Evolutionary conservation across 1,140 invertebrate species (phyloP).

Genomic region (Rhysida immarginata): DNA sequence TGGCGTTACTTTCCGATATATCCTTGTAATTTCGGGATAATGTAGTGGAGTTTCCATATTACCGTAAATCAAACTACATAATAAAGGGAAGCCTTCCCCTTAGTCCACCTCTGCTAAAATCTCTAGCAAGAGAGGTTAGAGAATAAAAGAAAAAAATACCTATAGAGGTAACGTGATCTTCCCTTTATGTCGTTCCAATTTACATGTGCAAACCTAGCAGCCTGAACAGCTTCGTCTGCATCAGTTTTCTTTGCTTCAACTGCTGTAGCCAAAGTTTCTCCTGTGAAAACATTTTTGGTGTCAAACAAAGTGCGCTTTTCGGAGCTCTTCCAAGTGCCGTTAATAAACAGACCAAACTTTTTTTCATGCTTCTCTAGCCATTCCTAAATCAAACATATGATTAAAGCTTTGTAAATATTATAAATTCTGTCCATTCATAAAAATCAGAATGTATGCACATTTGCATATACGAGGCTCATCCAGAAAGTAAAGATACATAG

Average conservation of each 20-base stretch:
- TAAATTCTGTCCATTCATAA: no score
- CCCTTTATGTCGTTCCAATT: constrained; percentile 30
- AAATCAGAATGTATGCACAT: no score
- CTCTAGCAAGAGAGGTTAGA: background rate
- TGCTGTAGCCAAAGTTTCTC: background rate
- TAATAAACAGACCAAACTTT: background rate
- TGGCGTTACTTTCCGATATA: background rate
- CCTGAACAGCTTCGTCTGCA: constrained; percentile 22
- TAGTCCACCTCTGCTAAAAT: background rate
- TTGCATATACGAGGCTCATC: no score
- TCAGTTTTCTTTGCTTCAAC: background rate
- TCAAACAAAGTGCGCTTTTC: background rate
- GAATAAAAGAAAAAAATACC: constrained; percentile 21
- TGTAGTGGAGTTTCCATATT: background rate
- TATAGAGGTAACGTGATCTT: constrained; percentile 33
- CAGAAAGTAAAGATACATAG: no score
- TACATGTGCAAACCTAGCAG: constrained; percentile 27
- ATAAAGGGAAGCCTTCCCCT: background rate
- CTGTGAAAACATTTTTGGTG: background rate
- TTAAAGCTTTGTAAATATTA: background rate
- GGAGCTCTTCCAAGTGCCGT: background rate
- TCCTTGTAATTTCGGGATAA: background rate
- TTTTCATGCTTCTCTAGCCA: background rate
- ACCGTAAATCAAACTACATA: background rate
- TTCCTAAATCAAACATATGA: background rate